Evolutionary conservation across 2,888 invertebrate genomes (phyloP).

Genomic region (Apantesis nais): DNA sequence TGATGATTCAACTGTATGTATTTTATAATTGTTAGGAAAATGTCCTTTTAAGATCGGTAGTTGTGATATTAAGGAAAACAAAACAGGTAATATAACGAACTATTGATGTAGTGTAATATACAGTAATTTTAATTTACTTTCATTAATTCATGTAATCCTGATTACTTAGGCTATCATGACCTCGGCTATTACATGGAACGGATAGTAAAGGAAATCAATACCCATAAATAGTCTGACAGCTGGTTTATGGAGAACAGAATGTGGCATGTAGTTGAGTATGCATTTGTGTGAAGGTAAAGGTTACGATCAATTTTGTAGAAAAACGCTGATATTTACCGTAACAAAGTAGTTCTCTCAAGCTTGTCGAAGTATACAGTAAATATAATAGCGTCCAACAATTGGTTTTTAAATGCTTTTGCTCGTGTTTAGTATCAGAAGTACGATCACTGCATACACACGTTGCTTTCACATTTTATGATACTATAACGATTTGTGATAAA

Average conservation of each 20-base stretch:
- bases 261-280: not conserved
- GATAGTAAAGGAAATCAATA: not conserved
- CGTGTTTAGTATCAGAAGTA: too few species aligned
- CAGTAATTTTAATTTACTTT: not conserved
- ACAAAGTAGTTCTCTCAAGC: not conserved
- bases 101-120: not conserved
- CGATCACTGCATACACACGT: too few species aligned
- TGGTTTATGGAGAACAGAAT: not conserved
- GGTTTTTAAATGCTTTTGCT: too few species aligned
- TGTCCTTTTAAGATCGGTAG: not conserved
- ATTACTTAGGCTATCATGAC: not conserved
- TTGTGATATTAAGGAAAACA: not conserved
- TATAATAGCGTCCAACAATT: too few species aligned
- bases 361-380: too few species aligned
- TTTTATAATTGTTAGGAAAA: not conserved
- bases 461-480: too few species aligned
- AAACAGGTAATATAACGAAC: too few species aligned
- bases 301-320: not conserved
- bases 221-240: not conserved
- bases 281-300: not conserved
- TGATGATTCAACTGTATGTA: not conserved
- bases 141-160: too few species aligned
- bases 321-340: not conserved
- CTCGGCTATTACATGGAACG: not conserved
- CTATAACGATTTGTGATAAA: too few species aligned